phyloP scores from a whole-genome alignment of 2,113 vertebrate species.

The Setophaga coronata region DNA sequence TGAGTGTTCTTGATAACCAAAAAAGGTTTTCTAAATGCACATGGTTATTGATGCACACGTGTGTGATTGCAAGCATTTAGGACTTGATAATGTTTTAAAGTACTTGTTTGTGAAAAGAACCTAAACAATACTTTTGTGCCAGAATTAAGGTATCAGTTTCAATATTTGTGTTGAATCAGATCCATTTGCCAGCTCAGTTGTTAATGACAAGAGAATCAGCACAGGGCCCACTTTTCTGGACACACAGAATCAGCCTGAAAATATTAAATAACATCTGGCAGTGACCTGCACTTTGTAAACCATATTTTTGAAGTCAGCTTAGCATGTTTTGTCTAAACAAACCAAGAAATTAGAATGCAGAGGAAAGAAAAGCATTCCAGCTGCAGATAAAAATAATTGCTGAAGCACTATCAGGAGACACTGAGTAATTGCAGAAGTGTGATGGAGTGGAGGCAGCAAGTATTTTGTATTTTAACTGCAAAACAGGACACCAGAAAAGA shows the following conservation, averaged over 20 bases:
- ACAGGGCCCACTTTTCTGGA: neutral
- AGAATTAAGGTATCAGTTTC: neutral
- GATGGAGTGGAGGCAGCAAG: slow-evolving; percentile 27
- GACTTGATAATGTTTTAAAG: neutral
- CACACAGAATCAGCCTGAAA: neutral
- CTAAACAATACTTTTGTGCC: neutral
- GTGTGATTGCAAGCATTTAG: neutral
- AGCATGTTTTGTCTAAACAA: slow-evolving; percentile 51
- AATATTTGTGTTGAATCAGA: neutral
- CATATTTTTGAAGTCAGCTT: slow-evolving; percentile 43
- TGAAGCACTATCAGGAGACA: slow-evolving; percentile 42
- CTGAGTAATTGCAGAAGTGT: neutral
- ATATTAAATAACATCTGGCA: slow-evolving; percentile 26
- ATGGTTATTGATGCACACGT: accelerated
- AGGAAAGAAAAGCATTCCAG: slow-evolving; percentile 34
- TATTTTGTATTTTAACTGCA: slow-evolving; percentile 45
- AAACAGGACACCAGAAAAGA: slow-evolving; percentile 4
- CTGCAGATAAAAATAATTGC: slow-evolving; percentile 59
- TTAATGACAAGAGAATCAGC: neutral
- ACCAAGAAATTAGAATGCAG: slow-evolving; percentile 25
- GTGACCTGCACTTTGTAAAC: slow-evolving; percentile 27
- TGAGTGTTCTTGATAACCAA: neutral
- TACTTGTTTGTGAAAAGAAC: neutral
- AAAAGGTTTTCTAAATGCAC: neutral
- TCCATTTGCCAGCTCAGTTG: neutral